Base-by-base conservation (phyloP, 64 coral and sea anemone genomes). In the Stichodactyla mertensii region DNA sequence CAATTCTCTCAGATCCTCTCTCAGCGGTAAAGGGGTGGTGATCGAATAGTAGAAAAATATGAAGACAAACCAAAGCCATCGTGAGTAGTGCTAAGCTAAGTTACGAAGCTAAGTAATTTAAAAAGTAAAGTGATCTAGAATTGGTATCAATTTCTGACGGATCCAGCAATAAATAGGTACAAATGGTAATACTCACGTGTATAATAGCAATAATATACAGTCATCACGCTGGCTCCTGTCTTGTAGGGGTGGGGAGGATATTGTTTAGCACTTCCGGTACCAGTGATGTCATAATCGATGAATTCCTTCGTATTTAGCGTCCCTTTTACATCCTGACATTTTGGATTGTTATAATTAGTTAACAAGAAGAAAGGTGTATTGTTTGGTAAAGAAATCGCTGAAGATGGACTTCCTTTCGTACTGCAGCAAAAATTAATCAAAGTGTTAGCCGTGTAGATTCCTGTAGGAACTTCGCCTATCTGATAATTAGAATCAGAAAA, bases 361-460 rank as follows among this genome's bases (percentile, higher is more conserved):
- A 81, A 10, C 78, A 81, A 81, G 36, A 20, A 55, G 22, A 81
- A 81, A 1, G 78, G 78, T 11, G 12, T 16, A 8, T 52, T 20
- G 8, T 53, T 81, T 5, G 78, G 78, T 11, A 81, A 28, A 81
- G 53, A 18, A 4, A 81, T 81, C 5, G 78, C 6, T 5, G 10
- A 6, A 53, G 31, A 53, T 23, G 78, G 19, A 54, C 12, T 53
- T 28, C 78, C 78, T 52, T 55, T 81, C 12, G 78, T 81, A 19
- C 78, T 81, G 78, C 78, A 81, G 51, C 78, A 81, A 81, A 53
- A 81, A n/a, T 81, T 53, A 20, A 81, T 81, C 78, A 53, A 3
- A 5, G 78, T 81, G 54, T 52, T 53, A 16, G 22, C 53, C 53
- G 51, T 19, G 26, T 81, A 81, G 52, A 20, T 18, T 20, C 78